A percentile compares a stretch with the other conserved stretches of the same genome.
Conservation (phyloP, 1,140 invertebrate genomes). For the Monochamus saltuarius region DNA sequence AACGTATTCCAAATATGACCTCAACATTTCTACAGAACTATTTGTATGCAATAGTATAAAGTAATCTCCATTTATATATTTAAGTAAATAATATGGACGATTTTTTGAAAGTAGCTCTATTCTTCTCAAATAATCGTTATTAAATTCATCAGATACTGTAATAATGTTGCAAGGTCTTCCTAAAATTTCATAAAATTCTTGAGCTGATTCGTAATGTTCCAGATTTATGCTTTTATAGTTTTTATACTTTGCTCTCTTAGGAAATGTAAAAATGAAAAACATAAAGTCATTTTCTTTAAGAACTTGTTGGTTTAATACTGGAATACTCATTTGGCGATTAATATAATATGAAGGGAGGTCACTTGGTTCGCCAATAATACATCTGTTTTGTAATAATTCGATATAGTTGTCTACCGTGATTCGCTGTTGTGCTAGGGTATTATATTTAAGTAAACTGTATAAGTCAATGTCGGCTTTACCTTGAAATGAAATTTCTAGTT, state of each 20-base stretch:
- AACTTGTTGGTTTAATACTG: too few relatives aligned
- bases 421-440: neutral
- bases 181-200: neutral
- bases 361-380: neutral
- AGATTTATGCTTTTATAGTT: neutral
- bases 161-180: neutral
- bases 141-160: neutral
- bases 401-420: neutral
- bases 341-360: neutral
- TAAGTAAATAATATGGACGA: neutral
- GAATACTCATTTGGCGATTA: neutral
- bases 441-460: neutral
- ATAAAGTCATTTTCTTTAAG: too few relatives aligned
- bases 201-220: neutral
- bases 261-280: too few relatives aligned
- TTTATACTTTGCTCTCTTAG: neutral
- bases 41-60: neutral
- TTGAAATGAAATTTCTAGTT: conserved; percentile 7
- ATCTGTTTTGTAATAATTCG: neutral
- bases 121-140: neutral
- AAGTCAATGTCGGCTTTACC: neutral
- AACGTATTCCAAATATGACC: neutral
- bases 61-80: neutral
- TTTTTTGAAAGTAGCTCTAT: too few relatives aligned
- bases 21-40: neutral